These are phyloP conservation scores for Colossoma macropomum DNA, from an alignment of 2,113 vertebrate species.

Conservation along the genomic window DNA sequence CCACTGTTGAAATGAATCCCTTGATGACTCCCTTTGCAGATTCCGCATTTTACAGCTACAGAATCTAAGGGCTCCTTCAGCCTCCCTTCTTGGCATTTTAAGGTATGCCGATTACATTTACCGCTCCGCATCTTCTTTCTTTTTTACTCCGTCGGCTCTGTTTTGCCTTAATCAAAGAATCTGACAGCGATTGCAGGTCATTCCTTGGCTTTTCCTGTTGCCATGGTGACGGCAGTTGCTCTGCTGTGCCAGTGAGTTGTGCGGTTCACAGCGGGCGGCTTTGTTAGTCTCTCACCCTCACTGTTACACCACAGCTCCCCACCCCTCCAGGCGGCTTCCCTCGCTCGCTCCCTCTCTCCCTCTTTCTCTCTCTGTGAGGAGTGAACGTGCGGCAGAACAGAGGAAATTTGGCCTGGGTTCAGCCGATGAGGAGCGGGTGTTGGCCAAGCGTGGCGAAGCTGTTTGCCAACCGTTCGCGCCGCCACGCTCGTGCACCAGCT, in stretches of 20 bases:
- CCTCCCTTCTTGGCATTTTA: not conserved
- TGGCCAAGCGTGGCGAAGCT: slow-evolving; percentile 63
- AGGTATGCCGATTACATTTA: not conserved
- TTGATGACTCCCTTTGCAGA: not conserved
- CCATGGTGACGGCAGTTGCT: slow-evolving; percentile 66
- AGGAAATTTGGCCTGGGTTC: slow-evolving; percentile 52
- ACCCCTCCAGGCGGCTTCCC: not conserved
- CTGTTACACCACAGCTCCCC: not conserved
- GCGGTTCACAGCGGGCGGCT: slow-evolving; percentile 55
- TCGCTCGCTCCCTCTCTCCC: not conserved
- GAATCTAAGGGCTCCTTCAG: not conserved
- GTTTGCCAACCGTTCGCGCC: slow-evolving; percentile 42
- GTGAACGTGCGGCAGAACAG: slow-evolving; percentile 36
- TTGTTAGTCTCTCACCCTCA: slow-evolving; percentile 44
- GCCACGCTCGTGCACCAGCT: slow-evolving; percentile 32
- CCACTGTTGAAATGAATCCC: not conserved
- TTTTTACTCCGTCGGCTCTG: slow-evolving; percentile 19
- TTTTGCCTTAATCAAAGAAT: slow-evolving; percentile 61
- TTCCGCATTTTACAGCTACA: not conserved
- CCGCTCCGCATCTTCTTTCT: not conserved
- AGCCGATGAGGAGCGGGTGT: slow-evolving; percentile 35
- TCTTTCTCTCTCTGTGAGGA: slow-evolving; percentile 7
- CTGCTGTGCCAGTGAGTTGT: slow-evolving; percentile 43
- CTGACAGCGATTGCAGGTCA: slow-evolving; percentile 58
- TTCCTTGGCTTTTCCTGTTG: slow-evolving; percentile 57